These are phyloP conservation scores for Alsophila aescularia DNA, from an alignment of 2,888 invertebrate species.

Conservation along the genomic window DNA sequence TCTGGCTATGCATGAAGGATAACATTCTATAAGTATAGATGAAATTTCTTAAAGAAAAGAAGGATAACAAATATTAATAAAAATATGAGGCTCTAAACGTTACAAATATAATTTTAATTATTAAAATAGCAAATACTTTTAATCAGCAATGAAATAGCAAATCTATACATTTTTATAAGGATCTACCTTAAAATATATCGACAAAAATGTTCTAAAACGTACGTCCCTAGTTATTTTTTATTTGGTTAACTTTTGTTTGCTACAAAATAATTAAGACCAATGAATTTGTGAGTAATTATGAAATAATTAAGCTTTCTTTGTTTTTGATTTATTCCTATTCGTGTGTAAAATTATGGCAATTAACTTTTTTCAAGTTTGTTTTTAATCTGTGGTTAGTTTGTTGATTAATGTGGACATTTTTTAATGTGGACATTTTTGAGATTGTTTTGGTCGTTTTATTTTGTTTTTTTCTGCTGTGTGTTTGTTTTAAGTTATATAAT, in stretches of 20 bases:
- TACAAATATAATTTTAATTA: no score
- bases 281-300: conserved; percentile 20
- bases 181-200: conserved; percentile 1
- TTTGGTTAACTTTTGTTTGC: conserved; percentile 21
- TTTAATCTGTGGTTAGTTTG: conserved; percentile 9
- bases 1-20: no score
- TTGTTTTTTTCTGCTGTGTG: no score
- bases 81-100: no score
- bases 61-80: no score
- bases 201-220: neutral
- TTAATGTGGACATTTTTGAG: neutral
- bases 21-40: no score
- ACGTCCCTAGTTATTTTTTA: conserved; percentile 20
- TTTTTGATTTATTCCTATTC: conserved; percentile 16
- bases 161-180: no score
- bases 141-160: no score
- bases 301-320: conserved; percentile 21
- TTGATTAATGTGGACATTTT: neutral
- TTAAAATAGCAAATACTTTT: no score
- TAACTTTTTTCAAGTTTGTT: conserved; percentile 7
- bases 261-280: conserved; percentile 24
- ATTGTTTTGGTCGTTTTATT: neutral
- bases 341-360: conserved; percentile 11
- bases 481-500: no score
- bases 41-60: no score